Base-by-base conservation (phyloP, 2,888 invertebrate species). In the Luffia ferchaultella region DNA sequence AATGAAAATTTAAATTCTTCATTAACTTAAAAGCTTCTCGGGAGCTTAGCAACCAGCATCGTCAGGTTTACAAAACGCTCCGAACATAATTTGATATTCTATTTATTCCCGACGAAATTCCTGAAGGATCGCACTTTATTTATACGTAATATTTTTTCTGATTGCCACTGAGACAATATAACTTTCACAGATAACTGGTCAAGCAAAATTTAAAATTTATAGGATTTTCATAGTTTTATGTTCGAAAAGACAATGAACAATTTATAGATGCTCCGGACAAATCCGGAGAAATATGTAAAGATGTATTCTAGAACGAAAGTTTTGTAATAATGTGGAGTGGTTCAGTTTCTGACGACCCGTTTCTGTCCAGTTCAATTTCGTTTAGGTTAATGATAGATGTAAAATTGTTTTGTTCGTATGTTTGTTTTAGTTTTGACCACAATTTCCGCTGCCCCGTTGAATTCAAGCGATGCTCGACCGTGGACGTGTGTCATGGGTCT, bases 21-120 rank as follows among this genome's bases (percentile, higher is more conserved):
- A 80, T 83, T 80, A 80, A 74, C 71, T 78, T 83, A 77, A 82
- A 79, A 82, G 82, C 76, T 72, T 77, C 77, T 79, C 69, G 75
- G 76, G 75, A 78, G 77, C 76, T 70, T 73, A 77, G 79, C 75
- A 79, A 80, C 77, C 66, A 70, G 76, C 76, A 74, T 74, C 76
- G 75, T 78, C 78, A 77, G 78, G 76, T 75, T 76, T 73, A 64
- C 65, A 77, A 77, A 80, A 76, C 67, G 71, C 72, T 73, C 68
- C 70, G 72, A 76, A 76, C 75, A 76, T 80, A 78, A 82, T 82
- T 78, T 77, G 78, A 80, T 80, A 79, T 79, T 80, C 78, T 60
- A 78, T 79, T 79, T 76, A 77, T 75, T 78, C 30, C 30, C 30
- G 30, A 30, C 30, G 30, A 30, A 30, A 30, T 30, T 30, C 12